Percentiles rank a stretch among this genome's conserved stretches.
phyloP scores from a whole-genome alignment of 1,140 invertebrate species.

The Ceratina japonica region DNA sequence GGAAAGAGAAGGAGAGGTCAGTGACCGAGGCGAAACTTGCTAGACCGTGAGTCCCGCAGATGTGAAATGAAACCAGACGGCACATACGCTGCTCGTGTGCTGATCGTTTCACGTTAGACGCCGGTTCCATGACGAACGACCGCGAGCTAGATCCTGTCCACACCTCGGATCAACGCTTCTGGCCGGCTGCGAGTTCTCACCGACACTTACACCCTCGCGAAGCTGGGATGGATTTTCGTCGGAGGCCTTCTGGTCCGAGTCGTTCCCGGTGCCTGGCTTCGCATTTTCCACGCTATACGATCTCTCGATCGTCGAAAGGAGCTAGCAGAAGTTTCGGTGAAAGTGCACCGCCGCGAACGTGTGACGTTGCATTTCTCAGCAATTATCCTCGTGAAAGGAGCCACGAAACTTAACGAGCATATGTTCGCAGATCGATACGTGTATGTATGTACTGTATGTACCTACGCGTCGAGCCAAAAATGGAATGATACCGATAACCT shows the following conservation, averaged over 20 bases:
- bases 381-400: conserved; percentile 38
- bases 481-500: conserved; percentile 8
- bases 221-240: too few relatives aligned
- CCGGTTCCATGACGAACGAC: conserved; percentile 32
- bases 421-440: neutral
- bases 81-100: conserved; percentile 47
- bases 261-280: too few relatives aligned
- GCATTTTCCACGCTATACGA: neutral
- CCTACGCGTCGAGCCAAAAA: neutral
- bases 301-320: neutral
- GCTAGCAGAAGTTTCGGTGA: conserved; percentile 36
- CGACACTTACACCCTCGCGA: too few relatives aligned
- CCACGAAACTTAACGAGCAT: conserved; percentile 1
- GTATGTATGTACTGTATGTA: conserved; percentile 15
- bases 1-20: conserved; percentile 59
- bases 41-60: conserved; percentile 69
- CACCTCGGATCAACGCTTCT: conserved; percentile 26
- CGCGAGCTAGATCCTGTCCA: conserved; percentile 8
- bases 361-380: conserved; percentile 39
- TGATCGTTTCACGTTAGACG: conserved; percentile 56
- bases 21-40: conserved; percentile 71
- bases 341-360: conserved; percentile 40
- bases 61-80: conserved; percentile 65
- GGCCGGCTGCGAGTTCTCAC: neutral
- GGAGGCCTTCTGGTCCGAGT: too few relatives aligned